Evolutionary conservation across 2,797 vertebrate genomes (phyloP), one percentile per base, ranked within the genome.

Genomic region (Oreortyx pictus): DNA sequence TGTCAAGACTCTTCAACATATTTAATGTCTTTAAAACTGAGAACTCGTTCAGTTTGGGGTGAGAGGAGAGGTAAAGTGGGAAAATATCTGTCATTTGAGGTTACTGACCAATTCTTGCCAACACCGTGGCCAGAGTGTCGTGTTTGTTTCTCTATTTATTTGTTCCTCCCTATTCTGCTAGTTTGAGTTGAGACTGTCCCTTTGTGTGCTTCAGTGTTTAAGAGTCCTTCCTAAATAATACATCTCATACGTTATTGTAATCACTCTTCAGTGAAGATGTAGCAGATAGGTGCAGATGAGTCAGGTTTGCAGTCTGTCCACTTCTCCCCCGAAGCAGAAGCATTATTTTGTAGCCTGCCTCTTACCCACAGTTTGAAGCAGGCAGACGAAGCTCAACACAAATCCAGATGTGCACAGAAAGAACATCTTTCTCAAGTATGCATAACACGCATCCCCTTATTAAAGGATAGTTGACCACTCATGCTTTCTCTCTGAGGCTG

Each of bases 401-500:
- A 93, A 94, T 71, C 54, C 92, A 87, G 88, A 75, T 90, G 78
- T 62, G 46, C 35, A 68, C 25, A 82, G 82, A 65, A 13, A 50
- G 61, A 37, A n/a, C 65, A 62, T 74, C 65, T 85, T 59, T 82
- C 65, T 88, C 50, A 80, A 77, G 61, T 68, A 56, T 49, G 43
- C 49, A 18, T 86, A 54, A 39, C 14, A 25, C 31, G 1, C 24
- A 33, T 37, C 46, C 31, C 24, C 20, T 77, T 84, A 72, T 77
- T 84, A 65, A 72, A 85, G 62, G 46, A 43, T 35, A 54, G 57
- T 31, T 92, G 75, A 59, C 78, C 43, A 56, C 8, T 88, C 49
- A n/a, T 24, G 4, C 7, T 87, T 91, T 84, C 47, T 84, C 23
- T 46, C 33, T 72, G 25, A 67, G 41, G 6, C 18, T 74, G 11